Conservation (phyloP, 1,140 invertebrate species). For the Drosophila ohnishii region DNA sequence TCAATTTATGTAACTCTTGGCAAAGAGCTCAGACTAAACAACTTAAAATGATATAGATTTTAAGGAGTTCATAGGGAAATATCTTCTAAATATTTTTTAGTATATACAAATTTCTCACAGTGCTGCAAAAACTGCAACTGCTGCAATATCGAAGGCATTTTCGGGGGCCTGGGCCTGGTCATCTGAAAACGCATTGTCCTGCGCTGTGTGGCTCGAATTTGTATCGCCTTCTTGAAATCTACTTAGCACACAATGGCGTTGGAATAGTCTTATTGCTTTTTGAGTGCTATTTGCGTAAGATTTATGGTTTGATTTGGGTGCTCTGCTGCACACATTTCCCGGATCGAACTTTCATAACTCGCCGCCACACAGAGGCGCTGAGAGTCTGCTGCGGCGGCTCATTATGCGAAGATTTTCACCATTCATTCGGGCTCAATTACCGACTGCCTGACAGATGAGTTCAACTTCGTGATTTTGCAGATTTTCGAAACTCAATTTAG, state of each 20-base stretch:
- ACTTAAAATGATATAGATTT: no score
- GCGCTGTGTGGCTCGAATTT: slow-evolving; percentile 58
- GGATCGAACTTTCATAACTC: slow-evolving; percentile 29
- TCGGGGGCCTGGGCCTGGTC: slow-evolving; percentile 10
- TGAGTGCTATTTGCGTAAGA: slow-evolving; percentile 77
- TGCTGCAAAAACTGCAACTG: slow-evolving; percentile 25
- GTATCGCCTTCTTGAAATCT: slow-evolving; percentile 82
- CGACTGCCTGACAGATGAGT: slow-evolving; percentile 72
- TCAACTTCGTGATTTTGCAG: slow-evolving; percentile 73
- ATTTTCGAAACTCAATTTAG: slow-evolving; percentile 70
- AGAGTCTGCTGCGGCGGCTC: slow-evolving; percentile 18
- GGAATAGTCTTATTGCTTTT: slow-evolving; percentile 81
- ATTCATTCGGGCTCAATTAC: slow-evolving; percentile 64
- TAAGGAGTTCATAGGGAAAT: not conserved
- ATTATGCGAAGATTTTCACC: slow-evolving; percentile 54
- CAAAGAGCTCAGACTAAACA: no score
- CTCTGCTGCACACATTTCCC: slow-evolving; percentile 9
- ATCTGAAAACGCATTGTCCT: slow-evolving; percentile 50
- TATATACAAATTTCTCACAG: not conserved
- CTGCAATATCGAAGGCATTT: slow-evolving; percentile 28
- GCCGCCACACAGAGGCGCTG: slow-evolving; percentile 14
- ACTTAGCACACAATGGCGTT: slow-evolving; percentile 82
- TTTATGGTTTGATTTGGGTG: slow-evolving; percentile 70
- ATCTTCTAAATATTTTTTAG: not conserved
- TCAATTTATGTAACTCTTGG: no score